These are phyloP conservation scores for Muntiacus muntjak DNA, from an alignment of 2,113 vertebrate genomes.

Conservation along the genomic window DNA sequence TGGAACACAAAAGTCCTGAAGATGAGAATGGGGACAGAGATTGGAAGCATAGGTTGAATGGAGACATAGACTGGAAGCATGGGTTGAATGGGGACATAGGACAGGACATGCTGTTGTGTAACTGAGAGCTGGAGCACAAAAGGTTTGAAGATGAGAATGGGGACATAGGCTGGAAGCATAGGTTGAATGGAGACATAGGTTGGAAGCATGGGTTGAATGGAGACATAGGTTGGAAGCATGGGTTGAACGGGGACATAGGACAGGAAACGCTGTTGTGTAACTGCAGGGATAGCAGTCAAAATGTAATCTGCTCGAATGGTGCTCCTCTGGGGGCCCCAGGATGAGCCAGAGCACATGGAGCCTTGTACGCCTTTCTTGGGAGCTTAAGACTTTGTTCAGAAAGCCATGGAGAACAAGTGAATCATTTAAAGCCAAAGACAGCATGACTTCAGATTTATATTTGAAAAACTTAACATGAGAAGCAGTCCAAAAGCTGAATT, in stretches of 20 bases:
- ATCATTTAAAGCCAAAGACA: not conserved
- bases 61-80: not conserved
- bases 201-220: not conserved
- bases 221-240: not conserved
- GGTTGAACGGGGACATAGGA: not conserved
- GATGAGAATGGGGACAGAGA: not conserved
- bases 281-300: not conserved
- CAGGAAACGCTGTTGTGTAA: not conserved
- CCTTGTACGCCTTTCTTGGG: not conserved
- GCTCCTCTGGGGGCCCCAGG: not conserved
- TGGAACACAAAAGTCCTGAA: not conserved
- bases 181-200: not conserved
- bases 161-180: no score
- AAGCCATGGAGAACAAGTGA: not conserved
- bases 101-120: not conserved
- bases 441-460: not conserved
- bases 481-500: not conserved
- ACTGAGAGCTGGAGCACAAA: not conserved
- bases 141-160: not conserved
- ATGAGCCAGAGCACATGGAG: not conserved
- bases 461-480: not conserved
- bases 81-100: not conserved
- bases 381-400: not conserved
- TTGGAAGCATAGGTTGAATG: not conserved
- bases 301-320: not conserved